Conservation (phyloP, 2,797 vertebrate species). For the Enteromius anoplus region DNA sequence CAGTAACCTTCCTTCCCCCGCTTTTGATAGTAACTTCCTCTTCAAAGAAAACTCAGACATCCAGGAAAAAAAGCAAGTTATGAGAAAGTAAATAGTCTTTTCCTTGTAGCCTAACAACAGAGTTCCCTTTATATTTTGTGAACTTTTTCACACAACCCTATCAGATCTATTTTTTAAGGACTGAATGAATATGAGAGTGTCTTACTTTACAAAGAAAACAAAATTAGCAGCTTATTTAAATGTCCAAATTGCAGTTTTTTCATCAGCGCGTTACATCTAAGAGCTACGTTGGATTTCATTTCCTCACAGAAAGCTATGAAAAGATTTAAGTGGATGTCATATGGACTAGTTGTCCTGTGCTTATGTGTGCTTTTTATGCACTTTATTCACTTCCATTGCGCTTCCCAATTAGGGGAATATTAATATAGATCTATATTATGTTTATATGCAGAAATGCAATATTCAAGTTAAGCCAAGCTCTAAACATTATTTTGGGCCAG, state of each 20-base stretch:
- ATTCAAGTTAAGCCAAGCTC: neutral
- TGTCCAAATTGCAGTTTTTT: neutral
- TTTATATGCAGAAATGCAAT: neutral
- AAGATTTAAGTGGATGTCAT: neutral
- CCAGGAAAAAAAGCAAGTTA: constrained; percentile 4
- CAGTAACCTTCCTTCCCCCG: neutral
- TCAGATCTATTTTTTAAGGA: neutral
- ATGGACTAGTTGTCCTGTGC: neutral
- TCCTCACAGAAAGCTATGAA: neutral
- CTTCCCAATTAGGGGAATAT: too few species aligned
- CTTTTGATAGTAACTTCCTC: constrained; percentile 9
- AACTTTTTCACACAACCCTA: neutral
- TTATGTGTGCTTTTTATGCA: neutral
- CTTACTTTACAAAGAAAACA: neutral
- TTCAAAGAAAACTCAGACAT: neutral
- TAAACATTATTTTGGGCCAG: neutral
- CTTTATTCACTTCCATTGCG: neutral
- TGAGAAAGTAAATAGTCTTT: neutral
- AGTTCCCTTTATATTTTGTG: neutral
- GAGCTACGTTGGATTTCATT: neutral
- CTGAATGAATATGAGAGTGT: neutral
- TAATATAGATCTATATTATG: neutral
- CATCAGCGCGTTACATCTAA: neutral
- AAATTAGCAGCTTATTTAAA: neutral
- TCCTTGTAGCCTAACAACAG: neutral